Evolutionary conservation across 2,113 vertebrate genomes (phyloP).

Genomic region (Sander vitreus): DNA sequence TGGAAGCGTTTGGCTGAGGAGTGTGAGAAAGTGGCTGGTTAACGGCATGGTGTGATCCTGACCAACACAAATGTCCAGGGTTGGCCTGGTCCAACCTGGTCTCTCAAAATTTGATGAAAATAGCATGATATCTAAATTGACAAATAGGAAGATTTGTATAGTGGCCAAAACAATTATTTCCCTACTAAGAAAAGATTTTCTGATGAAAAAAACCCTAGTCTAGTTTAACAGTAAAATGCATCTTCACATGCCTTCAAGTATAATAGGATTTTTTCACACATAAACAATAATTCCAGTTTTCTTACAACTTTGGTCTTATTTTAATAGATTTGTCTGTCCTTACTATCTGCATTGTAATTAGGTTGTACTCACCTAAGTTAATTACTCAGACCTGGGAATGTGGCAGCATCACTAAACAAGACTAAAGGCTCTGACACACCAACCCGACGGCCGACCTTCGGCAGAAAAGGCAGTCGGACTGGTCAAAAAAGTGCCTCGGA

Average conservation of each 20-base stretch:
- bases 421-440: not conserved
- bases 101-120: conserved; percentile 50
- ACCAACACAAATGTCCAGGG: conserved; percentile 6
- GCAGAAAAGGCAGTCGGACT: no score
- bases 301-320: not conserved
- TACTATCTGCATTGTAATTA: conserved; percentile 1
- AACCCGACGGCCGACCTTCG: no score
- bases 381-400: conserved; percentile 1
- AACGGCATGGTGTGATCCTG: conserved; percentile 85
- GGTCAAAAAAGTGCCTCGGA: no score
- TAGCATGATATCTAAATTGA: not conserved
- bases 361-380: not conserved
- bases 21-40: conserved; percentile 86
- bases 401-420: not conserved
- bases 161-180: not conserved
- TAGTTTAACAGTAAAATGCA: not conserved
- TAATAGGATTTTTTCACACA: not conserved
- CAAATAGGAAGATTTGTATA: not conserved
- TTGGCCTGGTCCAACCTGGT: not conserved
- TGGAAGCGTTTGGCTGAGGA: conserved; percentile 94
- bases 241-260: not conserved
- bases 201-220: not conserved
- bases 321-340: not conserved
- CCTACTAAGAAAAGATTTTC: not conserved
- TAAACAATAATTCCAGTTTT: not conserved